Evolutionary conservation across 2,888 invertebrate genomes (phyloP).

Genomic region (Protula sp.): DNA sequence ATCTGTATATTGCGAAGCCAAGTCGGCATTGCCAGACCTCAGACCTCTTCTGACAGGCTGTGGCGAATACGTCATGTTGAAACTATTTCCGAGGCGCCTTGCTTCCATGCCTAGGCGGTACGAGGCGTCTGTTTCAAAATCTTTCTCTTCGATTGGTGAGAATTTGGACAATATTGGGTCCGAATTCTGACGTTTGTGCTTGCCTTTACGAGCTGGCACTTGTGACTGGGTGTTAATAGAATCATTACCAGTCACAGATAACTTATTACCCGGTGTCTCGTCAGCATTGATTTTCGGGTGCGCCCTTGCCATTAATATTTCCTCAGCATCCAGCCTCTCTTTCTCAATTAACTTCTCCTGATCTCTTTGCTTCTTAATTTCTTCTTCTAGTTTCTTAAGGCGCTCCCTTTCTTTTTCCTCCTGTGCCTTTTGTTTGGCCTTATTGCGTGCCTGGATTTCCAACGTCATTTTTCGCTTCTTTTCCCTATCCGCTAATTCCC

Average conservation of each 20-base stretch:
- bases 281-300: neutral
- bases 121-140: neutral
- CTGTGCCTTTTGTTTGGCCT: neutral
- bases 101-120: conserved; percentile 10
- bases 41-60: neutral
- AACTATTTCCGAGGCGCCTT: neutral
- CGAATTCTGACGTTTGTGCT: conserved; percentile 58
- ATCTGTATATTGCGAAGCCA: neutral
- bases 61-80: neutral
- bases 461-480: neutral
- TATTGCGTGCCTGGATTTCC: neutral
- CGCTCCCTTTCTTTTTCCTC: neutral
- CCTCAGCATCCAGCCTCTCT: conserved; percentile 4
- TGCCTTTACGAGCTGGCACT: conserved; percentile 40
- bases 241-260: neutral
- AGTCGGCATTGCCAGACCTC: neutral
- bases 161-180: conserved; percentile 59
- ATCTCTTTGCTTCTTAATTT: neutral
- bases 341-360: neutral
- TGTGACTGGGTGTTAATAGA: conserved; percentile 35
- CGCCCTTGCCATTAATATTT: neutral
- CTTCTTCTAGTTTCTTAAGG: neutral
- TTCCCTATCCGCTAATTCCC: conserved; percentile 17
- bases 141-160: conserved; percentile 57
- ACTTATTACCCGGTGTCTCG: neutral